phyloP scores from a whole-genome alignment of 2,888 invertebrate genomes.

The Drosophila meridionalis region DNA sequence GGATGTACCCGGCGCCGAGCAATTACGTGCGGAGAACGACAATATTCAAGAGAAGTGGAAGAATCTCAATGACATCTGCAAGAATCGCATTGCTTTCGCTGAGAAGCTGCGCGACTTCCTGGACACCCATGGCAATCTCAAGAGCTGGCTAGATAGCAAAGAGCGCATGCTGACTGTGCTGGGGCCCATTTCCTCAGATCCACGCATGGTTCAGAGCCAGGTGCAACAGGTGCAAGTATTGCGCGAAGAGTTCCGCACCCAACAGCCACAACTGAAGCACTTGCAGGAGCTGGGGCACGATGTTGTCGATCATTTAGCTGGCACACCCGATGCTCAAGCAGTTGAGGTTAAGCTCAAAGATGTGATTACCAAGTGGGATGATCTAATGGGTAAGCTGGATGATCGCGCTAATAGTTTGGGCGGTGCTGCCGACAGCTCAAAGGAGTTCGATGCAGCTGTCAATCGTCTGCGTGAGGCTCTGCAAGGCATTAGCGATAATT shows the following conservation, averaged over 20 bases:
- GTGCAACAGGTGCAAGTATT: conserved; percentile 97
- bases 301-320: conserved; percentile 88
- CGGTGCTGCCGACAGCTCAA: conserved; percentile 95
- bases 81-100: conserved; percentile 87
- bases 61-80: conserved; percentile 93
- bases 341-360: conserved; percentile 90
- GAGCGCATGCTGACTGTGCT: conserved; percentile 98
- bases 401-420: conserved; percentile 95
- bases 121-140: conserved; percentile 93
- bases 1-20: conserved; percentile 92
- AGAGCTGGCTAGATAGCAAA: conserved; percentile 95
- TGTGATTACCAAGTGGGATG: conserved; percentile 92
- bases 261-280: conserved; percentile 95
- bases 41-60: conserved; percentile 94
- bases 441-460: conserved; percentile 96
- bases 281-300: conserved; percentile 92
- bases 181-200: conserved; percentile 98
- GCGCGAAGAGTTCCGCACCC: conserved; percentile 96
- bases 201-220: conserved; percentile 97
- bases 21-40: conserved; percentile 93
- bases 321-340: conserved; percentile 88
- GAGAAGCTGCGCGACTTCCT: conserved; percentile 96
- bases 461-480: conserved; percentile 94
- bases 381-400: conserved; percentile 91
- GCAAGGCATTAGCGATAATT: conserved; percentile 93